Conservation (phyloP, 2,797 vertebrate species). For the Podarcis siculus region DNA sequence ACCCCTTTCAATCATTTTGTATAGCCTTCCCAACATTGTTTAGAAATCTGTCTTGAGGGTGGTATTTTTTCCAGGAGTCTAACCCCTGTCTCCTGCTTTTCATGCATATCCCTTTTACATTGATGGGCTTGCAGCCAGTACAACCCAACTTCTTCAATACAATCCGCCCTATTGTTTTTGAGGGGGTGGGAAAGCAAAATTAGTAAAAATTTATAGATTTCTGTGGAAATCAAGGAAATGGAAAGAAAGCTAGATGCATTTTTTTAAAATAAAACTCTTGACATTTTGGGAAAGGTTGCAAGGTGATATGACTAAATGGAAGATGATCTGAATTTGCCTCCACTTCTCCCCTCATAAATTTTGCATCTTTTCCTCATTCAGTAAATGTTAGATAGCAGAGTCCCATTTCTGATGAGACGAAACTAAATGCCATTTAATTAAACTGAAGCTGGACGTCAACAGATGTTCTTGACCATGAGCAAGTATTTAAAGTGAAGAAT, state of each 20-base stretch:
- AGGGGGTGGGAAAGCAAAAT: too few relatives aligned
- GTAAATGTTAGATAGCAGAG: conserved; percentile 16
- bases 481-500: neutral
- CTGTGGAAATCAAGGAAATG: neutral
- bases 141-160: too few relatives aligned
- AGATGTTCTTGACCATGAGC: neutral
- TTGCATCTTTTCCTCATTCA: conserved; percentile 8
- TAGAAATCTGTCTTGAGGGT: neutral
- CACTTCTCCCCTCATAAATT: neutral
- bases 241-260: neutral
- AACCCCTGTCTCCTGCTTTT: neutral
- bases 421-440: neutral
- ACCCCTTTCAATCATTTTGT: neutral
- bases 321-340: neutral
- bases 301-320: conserved; percentile 23
- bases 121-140: too few relatives aligned
- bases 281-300: conserved; percentile 28
- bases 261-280: neutral
- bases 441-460: neutral
- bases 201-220: neutral
- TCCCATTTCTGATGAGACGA: neutral
- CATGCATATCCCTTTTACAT: neutral
- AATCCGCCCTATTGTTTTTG: too few relatives aligned
- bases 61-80: neutral
- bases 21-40: neutral